A percentile compares a stretch with the other conserved stretches of the same genome.
These are phyloP conservation scores for Palloptera scutellata DNA, from an alignment of 2,888 invertebrate species.

Conservation along the genomic window DNA sequence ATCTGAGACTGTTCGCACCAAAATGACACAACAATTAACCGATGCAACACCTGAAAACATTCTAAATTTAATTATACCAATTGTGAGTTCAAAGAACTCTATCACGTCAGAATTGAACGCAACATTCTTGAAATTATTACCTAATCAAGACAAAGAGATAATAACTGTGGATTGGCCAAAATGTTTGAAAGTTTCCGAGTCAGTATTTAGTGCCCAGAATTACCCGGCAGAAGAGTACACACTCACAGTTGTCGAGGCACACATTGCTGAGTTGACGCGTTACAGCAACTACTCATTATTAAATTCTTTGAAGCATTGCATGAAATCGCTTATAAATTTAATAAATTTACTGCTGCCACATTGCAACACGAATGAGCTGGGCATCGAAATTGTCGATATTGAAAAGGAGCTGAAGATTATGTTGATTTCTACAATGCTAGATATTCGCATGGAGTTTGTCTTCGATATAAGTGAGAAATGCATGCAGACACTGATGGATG, in stretches of 20 bases:
- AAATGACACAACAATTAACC: constrained; percentile 59
- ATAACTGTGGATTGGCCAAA: constrained; percentile 62
- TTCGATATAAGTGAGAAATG: constrained; percentile 70
- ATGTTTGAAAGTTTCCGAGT: constrained; percentile 51
- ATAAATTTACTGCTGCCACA: constrained; percentile 56
- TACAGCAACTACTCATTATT: constrained; percentile 54
- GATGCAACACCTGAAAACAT: constrained; percentile 56
- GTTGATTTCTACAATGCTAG: constrained; percentile 74
- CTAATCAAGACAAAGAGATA: constrained; percentile 61
- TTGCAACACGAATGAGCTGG: constrained; percentile 36
- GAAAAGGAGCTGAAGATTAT: constrained; percentile 55
- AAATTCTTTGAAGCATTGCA: constrained; percentile 60
- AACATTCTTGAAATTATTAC: constrained; percentile 58
- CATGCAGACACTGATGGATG: constrained; percentile 66
- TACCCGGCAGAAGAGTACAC: constrained; percentile 63
- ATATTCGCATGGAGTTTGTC: constrained; percentile 78
- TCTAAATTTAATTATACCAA: constrained; percentile 59
- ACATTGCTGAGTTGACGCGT: constrained; percentile 59
- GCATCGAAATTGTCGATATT: constrained; percentile 39
- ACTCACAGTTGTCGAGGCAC: constrained; percentile 62
- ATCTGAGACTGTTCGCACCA: constrained; percentile 54
- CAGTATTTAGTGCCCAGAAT: constrained; percentile 55
- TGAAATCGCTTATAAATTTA: constrained; percentile 59
- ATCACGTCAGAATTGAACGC: constrained; percentile 59
- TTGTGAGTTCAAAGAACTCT: constrained; percentile 58